phyloP scores from a whole-genome alignment of 2,113 vertebrate genomes.

The Carassius gibelio region DNA sequence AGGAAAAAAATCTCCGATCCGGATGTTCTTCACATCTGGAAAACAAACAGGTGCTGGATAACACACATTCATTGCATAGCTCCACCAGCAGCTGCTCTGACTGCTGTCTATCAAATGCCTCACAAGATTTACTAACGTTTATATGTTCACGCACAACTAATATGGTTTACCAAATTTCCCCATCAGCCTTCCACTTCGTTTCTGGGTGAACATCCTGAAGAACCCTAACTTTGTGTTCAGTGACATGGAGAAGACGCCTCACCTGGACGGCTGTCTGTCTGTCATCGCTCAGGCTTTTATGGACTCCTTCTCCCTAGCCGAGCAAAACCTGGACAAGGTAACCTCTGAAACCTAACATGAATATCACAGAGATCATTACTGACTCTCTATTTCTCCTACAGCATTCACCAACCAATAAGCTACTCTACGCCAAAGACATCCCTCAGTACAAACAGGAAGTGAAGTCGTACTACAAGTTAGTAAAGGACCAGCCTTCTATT shows the following conservation, averaged over 20 bases:
- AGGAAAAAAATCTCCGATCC: conserved; percentile 91
- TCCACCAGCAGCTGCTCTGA: not conserved
- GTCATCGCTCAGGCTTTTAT: conserved; percentile 98
- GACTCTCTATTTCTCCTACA: conserved; percentile 54
- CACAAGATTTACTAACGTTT: not conserved
- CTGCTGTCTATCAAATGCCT: not conserved
- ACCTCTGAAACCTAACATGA: conserved; percentile 10
- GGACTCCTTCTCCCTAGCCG: conserved; percentile 94
- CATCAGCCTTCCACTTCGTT: conserved; percentile 90
- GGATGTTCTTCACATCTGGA: conserved; percentile 97
- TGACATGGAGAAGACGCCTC: conserved; percentile 90
- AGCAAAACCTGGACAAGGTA: conserved; percentile 92
- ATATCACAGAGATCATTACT: not conserved
- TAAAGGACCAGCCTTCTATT: conserved; percentile 83
- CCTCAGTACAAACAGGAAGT: conserved; percentile 93
- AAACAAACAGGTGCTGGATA: conserved; percentile 90
- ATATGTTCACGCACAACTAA: not conserved
- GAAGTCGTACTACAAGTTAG: conserved; percentile 87
- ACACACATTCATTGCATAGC: too few species aligned
- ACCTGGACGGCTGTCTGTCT: conserved; percentile 89
- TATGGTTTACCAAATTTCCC: conserved; percentile 4
- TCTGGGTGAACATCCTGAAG: conserved; percentile 97
- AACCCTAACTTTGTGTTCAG: conserved; percentile 94
- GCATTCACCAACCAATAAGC: conserved; percentile 96
- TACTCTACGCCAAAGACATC: conserved; percentile 96